Conservation (phyloP, 2,113 vertebrate species). For the Notarius quadriscutis region DNA sequence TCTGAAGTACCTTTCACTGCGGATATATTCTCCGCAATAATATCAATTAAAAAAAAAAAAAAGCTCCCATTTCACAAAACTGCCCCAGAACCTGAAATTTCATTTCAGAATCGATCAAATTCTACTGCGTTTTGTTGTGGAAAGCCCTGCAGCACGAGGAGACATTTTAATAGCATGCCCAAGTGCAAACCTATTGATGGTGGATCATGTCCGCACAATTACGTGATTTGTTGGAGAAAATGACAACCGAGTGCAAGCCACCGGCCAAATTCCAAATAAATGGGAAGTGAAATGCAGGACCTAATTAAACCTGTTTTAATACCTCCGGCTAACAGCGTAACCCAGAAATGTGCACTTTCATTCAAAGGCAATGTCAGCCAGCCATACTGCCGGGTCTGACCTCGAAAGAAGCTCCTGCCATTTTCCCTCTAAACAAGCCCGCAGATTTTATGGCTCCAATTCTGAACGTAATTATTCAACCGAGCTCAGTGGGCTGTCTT, state of each 20-base stretch:
- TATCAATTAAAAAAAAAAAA: neutral
- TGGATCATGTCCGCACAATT: neutral
- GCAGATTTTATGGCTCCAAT: slow-evolving; percentile 39
- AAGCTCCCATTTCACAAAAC: neutral
- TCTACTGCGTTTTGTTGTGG: neutral
- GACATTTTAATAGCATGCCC: neutral
- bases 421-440: slow-evolving; percentile 26
- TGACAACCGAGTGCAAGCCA: neutral
- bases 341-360: slow-evolving; percentile 4
- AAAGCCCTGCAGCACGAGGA: neutral
- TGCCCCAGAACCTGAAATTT: neutral
- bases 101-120: slow-evolving; percentile 4
- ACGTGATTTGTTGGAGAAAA: neutral
- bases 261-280: neutral
- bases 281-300: neutral
- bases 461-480: slow-evolving; percentile 45
- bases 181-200: neutral
- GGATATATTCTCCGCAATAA: neutral
- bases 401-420: slow-evolving; percentile 38
- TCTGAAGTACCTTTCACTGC: neutral
- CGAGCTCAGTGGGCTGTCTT: slow-evolving; percentile 11
- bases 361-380: slow-evolving; percentile 10
- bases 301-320: slow-evolving; percentile 32
- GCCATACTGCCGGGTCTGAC: slow-evolving; percentile 10
- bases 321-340: slow-evolving; percentile 2